Evolutionary conservation across 2,797 vertebrate genomes (phyloP).

Genomic region (Coreius guichenoti): DNA sequence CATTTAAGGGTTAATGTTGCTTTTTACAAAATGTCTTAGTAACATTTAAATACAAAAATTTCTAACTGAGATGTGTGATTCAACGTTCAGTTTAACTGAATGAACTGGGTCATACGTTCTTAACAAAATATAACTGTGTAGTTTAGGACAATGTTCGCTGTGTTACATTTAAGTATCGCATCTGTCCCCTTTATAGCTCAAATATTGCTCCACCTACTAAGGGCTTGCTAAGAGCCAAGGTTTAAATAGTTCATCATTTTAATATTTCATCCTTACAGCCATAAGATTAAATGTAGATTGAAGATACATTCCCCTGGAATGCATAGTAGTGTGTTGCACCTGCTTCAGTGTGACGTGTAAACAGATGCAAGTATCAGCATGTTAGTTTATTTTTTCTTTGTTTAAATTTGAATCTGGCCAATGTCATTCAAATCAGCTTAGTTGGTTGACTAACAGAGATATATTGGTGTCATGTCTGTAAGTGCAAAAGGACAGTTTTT

Average conservation of each 20-base stretch:
- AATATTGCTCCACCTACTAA: not conserved
- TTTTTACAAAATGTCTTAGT: not conserved
- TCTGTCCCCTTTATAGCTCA: not conserved
- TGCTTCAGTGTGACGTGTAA: not conserved
- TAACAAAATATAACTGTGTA: not conserved
- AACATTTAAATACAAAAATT: not conserved
- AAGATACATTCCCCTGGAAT: not conserved
- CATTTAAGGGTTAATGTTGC: not conserved
- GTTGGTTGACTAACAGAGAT: not conserved
- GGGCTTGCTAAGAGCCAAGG: not conserved
- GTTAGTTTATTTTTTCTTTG: not conserved
- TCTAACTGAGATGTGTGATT: not conserved
- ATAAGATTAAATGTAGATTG: conserved; percentile 2
- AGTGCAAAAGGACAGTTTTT: not conserved
- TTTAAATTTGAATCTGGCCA: not conserved
- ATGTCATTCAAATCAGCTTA: not conserved
- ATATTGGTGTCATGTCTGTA: not conserved
- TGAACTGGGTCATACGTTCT: too few species aligned
- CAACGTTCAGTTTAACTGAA: not conserved
- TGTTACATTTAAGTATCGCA: not conserved
- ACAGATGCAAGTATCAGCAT: not conserved
- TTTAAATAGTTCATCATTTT: conserved; percentile 33
- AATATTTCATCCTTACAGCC: conserved; percentile 13
- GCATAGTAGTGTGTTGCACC: too few species aligned
- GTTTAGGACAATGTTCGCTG: not conserved